Base-by-base conservation (phyloP, 1,140 invertebrate genomes). In the Aphaenogaster ashmeadi region DNA sequence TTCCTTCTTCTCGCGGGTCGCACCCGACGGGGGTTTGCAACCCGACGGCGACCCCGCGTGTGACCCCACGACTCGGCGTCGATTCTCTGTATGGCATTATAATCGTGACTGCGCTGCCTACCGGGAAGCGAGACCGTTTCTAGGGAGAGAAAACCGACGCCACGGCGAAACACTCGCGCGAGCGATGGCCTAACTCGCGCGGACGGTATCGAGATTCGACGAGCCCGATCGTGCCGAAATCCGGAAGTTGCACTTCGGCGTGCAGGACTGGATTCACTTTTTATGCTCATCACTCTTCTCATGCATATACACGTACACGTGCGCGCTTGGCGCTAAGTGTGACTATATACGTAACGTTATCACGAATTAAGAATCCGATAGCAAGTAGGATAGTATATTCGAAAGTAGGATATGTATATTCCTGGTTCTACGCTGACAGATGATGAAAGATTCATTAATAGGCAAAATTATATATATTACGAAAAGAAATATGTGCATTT, bases 61-160 rank as follows among this genome's bases (percentile, higher is more conserved):
- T 88, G 90, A 91, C 90, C 89, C 81, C 86, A 80, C 89, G 86
- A 90, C 89, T 90, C 54, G 50, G 13, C 79, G 79, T 90, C 89
- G 89, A 88, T 88, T 90, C 86, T 88, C 58, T 86, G 79, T 90
- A 90, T 90, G 89, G 81, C 81, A 79, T 88, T 88, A 91, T 90
- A 91, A 91, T 91, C 90, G 90, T 91, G 90, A 91, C 87, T 84
- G 75, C 75, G 86, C 47, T 64, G 86, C 75, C 89, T 52, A 88
- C 80, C 89, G 87, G 89, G 89, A 91, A 91, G 87, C 86, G 69
- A 66, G 64, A 81, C 33, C 69, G 41, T 77, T 88, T 72, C 72
- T 60, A 67, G 75, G 64, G 64, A 80, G 83, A 90, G 89, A 91
- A 80, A 88, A 88, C 69, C 75, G 56, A 60, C 75, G 89, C 81